Base-by-base conservation (phyloP, 1,140 invertebrate genomes). In the Eueides isabella region DNA sequence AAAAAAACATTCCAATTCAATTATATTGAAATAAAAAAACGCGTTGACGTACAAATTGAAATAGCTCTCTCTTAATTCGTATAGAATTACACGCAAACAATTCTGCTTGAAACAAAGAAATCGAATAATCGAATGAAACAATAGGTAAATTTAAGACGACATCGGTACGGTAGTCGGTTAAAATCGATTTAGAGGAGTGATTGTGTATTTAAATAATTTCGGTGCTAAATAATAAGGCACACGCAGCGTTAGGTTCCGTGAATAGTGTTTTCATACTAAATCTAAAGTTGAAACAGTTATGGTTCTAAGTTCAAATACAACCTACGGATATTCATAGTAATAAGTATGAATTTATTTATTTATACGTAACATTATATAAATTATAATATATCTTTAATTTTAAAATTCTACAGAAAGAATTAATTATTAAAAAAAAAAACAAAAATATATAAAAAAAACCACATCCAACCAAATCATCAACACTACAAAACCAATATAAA, bases 61-160 rank as follows among this genome's bases (percentile, higher is more conserved):
- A 84, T 80, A 77, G 79, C 75, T 74, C 84, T 81, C 87, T 86
- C 85, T 90, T 93, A 92, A 93, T 91, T 90, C 90, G 84, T 93
- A 93, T 93, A 90, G 90, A 92, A 83, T 93, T 92, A 85, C 91
- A 81, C 73, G 74, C 79, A 77, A 80, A 89, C 86, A 89, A 90
- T 87, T 85, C 85, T 14, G 11, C n/a, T 16, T 16, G 62, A 74
- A 71, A 75, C 74, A 75, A 75, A 71, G 63, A 63, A 35, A 62
- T 62, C 68, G 68, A 74, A 69, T 74, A 64, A 69, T 66, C 72
- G 67, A 68, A 65, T 73, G 81, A 89, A 88, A 87, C 87, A 88
- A 85, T 87, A 68, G 76, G 11, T 26, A 11, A 48, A 48, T 38
- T 38, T 55, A 26, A 55, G 48, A 55, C 19, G 48, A 23, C n/a